These are phyloP conservation scores for Nerophis ophidion DNA, from an alignment of 2,113 vertebrate genomes.

Conservation along the genomic window DNA sequence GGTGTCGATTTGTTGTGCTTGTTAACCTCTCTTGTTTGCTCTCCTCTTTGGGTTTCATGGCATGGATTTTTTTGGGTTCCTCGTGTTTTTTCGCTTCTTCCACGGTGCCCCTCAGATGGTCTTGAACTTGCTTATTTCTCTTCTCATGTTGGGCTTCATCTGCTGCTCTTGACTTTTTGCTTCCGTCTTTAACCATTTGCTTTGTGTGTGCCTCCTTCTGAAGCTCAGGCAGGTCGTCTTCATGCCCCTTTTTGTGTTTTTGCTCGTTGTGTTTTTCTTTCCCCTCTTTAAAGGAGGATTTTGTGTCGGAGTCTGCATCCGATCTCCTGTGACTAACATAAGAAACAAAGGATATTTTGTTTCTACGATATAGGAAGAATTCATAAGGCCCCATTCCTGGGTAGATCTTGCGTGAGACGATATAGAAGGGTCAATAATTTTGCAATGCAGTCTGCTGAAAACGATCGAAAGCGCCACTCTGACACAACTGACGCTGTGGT, in stretches of 20 bases:
- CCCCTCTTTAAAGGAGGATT: constrained; percentile 35
- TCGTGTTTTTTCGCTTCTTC: constrained; percentile 43
- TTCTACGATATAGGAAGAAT: not conserved
- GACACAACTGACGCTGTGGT: too few relatives aligned
- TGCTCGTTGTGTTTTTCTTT: constrained; percentile 46
- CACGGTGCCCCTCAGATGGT: constrained; percentile 23
- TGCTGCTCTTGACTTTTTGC: not conserved
- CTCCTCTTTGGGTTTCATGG: constrained; percentile 32
- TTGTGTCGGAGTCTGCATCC: constrained; percentile 52
- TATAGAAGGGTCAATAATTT: too few relatives aligned
- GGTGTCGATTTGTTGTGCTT: not conserved
- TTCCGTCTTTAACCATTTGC: not conserved
- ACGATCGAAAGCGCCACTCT: too few relatives aligned
- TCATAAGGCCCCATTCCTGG: too few relatives aligned
- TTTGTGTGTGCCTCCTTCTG: constrained; percentile 12
- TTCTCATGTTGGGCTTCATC: constrained; percentile 20
- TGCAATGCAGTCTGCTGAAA: too few relatives aligned
- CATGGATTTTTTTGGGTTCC: constrained; percentile 25
- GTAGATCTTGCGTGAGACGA: too few relatives aligned
- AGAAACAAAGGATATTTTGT: constrained; percentile 26
- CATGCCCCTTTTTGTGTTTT: constrained; percentile 32
- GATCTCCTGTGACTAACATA: constrained; percentile 54
- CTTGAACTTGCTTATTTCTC: constrained; percentile 32
- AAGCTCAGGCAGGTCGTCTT: constrained; percentile 18
- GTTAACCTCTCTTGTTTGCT: constrained; percentile 15